Base-by-base conservation (phyloP, 2,113 vertebrate species). In the Tyto alba region DNA sequence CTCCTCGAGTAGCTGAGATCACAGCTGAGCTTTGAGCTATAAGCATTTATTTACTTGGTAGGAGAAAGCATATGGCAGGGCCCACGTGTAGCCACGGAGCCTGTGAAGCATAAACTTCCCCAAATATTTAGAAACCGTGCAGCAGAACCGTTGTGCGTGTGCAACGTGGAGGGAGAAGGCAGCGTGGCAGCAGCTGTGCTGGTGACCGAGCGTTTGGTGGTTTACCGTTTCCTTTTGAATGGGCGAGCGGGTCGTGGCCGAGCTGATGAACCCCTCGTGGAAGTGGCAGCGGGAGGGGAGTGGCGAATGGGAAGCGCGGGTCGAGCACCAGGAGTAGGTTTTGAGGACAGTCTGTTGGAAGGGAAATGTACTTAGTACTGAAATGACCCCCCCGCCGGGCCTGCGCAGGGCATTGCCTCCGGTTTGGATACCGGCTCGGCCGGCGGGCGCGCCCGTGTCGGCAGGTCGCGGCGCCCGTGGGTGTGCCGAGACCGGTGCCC, bases 71-170 rank as follows among this genome's bases (percentile, higher is more conserved):
- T 4, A 11, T 2, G 52, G 48, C 53, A 6, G 12, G 63, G 57
- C 30, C 56, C 8, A n/a, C 15, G 10, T 6, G 0, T 1, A 8
- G 1, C 45, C 27, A 9, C 19, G 19, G 59, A 27, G 79, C 6
- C 32, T 2, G 23, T 0, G 13, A 22, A 8, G 32, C 4, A 14
- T 0, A 21, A 80, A 22, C 15, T 50, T 57, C 7, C n/a, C 38
- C 1, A 5, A 5, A 3, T 0, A 6, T 10, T 48, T 4, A 4
- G 73, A 27, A 40, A 26, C 10, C 4, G 0, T 14, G 0, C 16
- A 1, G 40, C 48, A 4, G 55, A 26, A 9, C 13, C 1, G 64
- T 2, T 5, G 23, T 1, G 36, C 2, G 41, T 11, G 16, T 12
- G 62, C n/a, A 34, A 27, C 22, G 10, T n/a, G n/a, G n/a, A n/a